Percentiles rank a stretch among this genome's conserved stretches.
Evolutionary conservation across 2,888 invertebrate species (phyloP).

Genomic region (Seladonia tumulorum): DNA sequence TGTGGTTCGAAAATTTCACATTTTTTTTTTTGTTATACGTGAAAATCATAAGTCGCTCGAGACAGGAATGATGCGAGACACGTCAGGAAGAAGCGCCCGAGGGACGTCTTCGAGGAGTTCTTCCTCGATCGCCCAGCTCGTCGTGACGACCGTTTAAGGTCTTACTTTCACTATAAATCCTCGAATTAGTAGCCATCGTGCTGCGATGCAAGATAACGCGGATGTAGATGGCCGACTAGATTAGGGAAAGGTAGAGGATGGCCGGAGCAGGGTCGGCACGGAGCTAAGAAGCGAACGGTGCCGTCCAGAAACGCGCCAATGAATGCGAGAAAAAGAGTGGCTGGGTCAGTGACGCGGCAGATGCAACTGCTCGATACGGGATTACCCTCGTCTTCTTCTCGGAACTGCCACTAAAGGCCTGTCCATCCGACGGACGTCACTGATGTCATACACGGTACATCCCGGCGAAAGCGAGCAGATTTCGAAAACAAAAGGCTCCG

Average conservation of each 20-base stretch:
- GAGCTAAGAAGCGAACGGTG: slow-evolving; percentile 39
- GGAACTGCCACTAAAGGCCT: slow-evolving; percentile 62
- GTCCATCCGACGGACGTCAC: slow-evolving; percentile 57
- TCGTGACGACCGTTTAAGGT: slow-evolving; percentile 68
- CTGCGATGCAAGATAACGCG: slow-evolving; percentile 80
- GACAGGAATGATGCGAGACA: not conserved
- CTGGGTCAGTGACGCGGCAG: slow-evolving; percentile 79
- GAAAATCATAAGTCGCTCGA: not conserved
- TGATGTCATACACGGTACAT: slow-evolving; percentile 52
- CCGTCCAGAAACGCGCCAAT: slow-evolving; percentile 21
- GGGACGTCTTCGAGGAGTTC: slow-evolving; percentile 43
- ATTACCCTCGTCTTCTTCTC: slow-evolving; percentile 72
- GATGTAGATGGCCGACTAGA: slow-evolving; percentile 78
- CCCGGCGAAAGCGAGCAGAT: slow-evolving; percentile 31
- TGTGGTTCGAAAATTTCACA: not conserved
- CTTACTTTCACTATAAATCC: slow-evolving; percentile 78
- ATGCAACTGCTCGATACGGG: slow-evolving; percentile 76
- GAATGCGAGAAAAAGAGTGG: slow-evolving; percentile 61
- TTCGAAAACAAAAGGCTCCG: slow-evolving; percentile 38
- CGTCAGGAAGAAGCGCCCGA: not conserved
- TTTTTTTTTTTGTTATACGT: not conserved
- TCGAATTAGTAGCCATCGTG: slow-evolving; percentile 80
- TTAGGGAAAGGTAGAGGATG: slow-evolving; percentile 50
- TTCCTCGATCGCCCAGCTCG: slow-evolving; percentile 60
- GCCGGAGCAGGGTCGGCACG: slow-evolving; percentile 18